These are phyloP conservation scores for Helicoverpa assulta DNA, from an alignment of 2,888 invertebrate genomes.

Conservation along the genomic window DNA sequence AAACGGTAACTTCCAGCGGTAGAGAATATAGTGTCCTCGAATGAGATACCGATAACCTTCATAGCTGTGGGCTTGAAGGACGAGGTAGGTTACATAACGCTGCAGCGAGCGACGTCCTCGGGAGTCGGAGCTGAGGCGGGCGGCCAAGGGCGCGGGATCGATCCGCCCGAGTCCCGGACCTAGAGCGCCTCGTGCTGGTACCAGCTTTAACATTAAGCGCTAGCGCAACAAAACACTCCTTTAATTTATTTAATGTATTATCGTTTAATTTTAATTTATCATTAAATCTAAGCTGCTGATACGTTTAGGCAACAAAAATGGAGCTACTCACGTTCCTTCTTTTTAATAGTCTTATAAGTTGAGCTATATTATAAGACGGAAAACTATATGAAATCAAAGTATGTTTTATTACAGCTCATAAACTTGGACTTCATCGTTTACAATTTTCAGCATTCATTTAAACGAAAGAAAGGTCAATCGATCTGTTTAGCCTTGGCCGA, in stretches of 20 bases:
- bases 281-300: neutral
- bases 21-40: constrained; percentile 26
- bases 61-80: constrained; percentile 54
- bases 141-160: constrained; percentile 88
- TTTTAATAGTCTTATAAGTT: no score
- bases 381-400: no score
- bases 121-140: constrained; percentile 68
- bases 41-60: constrained; percentile 38
- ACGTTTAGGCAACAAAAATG: neutral
- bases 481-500: constrained; percentile 28
- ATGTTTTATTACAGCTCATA: constrained; percentile 3
- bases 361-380: no score
- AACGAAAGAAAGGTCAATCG: constrained; percentile 27
- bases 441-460: constrained; percentile 18
- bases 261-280: no score
- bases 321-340: no score
- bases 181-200: constrained; percentile 59
- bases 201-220: constrained; percentile 62
- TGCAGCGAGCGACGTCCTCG: constrained; percentile 80
- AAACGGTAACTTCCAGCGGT: constrained; percentile 11
- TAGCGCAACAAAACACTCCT: constrained; percentile 73
- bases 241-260: no score
- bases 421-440: constrained; percentile 5
- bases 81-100: constrained; percentile 77
- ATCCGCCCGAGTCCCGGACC: constrained; percentile 64